Base-by-base conservation (phyloP, 2,888 invertebrate species). In the Gisinianus flammeolus region DNA sequence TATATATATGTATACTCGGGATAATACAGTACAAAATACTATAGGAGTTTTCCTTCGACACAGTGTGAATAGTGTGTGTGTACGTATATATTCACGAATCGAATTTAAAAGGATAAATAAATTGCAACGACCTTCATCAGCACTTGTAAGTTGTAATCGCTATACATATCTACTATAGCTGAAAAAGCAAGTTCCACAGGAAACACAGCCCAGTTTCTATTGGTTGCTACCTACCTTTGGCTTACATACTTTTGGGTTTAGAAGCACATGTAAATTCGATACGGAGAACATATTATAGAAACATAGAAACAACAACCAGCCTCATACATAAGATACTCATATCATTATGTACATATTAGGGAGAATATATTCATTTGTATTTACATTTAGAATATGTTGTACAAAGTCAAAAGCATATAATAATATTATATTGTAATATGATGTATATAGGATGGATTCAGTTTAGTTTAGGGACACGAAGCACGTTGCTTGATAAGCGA, bases 101-200 rank as follows among this genome's bases (percentile, higher is more conserved):
- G 52, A 8, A 70, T 70, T 70, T 70, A 28, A 26, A 69, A 70
- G 24, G 54, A 24, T 10, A 70, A 70, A 70, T 70, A 70, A 70
- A 70, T 70, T 70, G 54, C 70, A 70, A 54, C 44, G 70, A 70
- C 70, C 70, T 70, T 70, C 70, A 69, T 69, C 31, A 12, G 31
- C 69, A 69, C 69, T 69, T 69, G 22, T 69, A 69, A 69, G 44
- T 31, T 26, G 28, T 67, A 19, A 67, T 67, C 28, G 28, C 31
- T 67, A 67, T 67, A 12, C 31, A n/a, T 24, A 64, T 24, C 24
- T 26, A 64, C 22, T 16, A 24, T 58, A 22, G 12, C n/a, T 2
- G 12, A 22, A 44, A 44, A 8, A 69, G 44, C 35, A 44, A 24
- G 69, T 44, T 69, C n/a, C 44, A 69, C 69, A 69, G 69, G 69